Evolutionary conservation across 2,888 invertebrate species (phyloP).

Genomic region (Pelosia muscerda): DNA sequence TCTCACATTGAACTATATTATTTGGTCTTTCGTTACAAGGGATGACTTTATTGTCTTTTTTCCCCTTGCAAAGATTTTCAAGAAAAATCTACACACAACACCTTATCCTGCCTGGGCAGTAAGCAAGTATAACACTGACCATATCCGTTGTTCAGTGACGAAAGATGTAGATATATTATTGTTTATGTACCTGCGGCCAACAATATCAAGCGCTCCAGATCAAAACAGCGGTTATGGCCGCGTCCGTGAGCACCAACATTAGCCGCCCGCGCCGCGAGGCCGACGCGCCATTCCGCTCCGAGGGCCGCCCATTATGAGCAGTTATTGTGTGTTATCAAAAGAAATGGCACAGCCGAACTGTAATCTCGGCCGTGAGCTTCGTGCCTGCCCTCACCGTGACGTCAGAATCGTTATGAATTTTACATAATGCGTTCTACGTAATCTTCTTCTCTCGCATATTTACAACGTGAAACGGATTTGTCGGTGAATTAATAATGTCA

Average conservation of each 20-base stretch:
- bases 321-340: constrained; percentile 48
- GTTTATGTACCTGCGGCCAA: neutral
- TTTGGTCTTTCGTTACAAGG: too few relatives aligned
- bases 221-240: neutral
- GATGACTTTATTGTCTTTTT: too few relatives aligned
- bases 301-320: constrained; percentile 30
- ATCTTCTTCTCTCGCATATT: constrained; percentile 24
- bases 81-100: too few relatives aligned
- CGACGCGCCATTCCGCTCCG: constrained; percentile 8
- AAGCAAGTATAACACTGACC: neutral
- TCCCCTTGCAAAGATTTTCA: too few relatives aligned
- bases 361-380: constrained; percentile 30
- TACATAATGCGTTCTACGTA: constrained; percentile 32
- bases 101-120: too few relatives aligned
- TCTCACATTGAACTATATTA: too few relatives aligned
- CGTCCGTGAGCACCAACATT: constrained; percentile 3
- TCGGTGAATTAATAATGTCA: constrained; percentile 45
- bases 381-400: constrained; percentile 37
- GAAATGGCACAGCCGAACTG: constrained; percentile 37
- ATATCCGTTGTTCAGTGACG: neutral
- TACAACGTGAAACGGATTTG: constrained; percentile 29
- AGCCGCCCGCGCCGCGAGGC: neutral
- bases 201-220: neutral
- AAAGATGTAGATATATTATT: too few relatives aligned
- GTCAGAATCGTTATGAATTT: constrained; percentile 41